These are phyloP conservation scores for Baccha elongata DNA, from an alignment of 2,888 invertebrate genomes.

Conservation along the genomic window DNA sequence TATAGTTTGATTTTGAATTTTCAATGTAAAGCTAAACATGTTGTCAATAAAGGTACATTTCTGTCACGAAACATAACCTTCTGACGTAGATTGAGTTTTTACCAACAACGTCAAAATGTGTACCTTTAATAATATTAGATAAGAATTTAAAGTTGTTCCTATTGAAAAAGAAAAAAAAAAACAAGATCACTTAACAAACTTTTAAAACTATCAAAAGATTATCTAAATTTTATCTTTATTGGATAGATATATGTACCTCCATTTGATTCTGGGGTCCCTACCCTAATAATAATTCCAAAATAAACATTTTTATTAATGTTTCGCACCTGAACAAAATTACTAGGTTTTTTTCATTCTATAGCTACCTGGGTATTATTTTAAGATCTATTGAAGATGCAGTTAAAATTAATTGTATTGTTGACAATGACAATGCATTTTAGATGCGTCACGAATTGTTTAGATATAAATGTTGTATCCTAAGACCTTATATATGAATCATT, in stretches of 20 bases:
- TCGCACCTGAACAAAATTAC: too few relatives aligned
- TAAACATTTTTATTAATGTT: too few relatives aligned
- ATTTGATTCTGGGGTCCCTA: background rate
- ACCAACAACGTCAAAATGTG: background rate
- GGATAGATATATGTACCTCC: background rate
- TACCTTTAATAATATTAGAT: background rate
- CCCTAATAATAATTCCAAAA: too few relatives aligned
- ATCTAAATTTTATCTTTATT: slow-evolving; percentile 8
- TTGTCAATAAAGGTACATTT: slow-evolving; percentile 9
- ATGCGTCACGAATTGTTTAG: background rate
- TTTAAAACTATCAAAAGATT: background rate
- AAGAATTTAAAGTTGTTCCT: background rate
- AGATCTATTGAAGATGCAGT: background rate
- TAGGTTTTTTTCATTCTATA: too few relatives aligned
- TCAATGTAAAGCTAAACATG: slow-evolving; percentile 22
- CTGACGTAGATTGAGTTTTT: background rate
- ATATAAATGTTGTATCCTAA: background rate
- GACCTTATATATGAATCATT: background rate
- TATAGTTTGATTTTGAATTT: background rate
- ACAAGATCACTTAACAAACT: background rate
- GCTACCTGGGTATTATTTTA: background rate
- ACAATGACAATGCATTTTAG: background rate
- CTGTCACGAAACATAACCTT: slow-evolving; percentile 3
- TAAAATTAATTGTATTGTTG: background rate
- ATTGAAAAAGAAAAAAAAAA: background rate